These are phyloP conservation scores for Pardosa pseudoannulata DNA, from an alignment of 2,888 invertebrate genomes.

Conservation along the genomic window DNA sequence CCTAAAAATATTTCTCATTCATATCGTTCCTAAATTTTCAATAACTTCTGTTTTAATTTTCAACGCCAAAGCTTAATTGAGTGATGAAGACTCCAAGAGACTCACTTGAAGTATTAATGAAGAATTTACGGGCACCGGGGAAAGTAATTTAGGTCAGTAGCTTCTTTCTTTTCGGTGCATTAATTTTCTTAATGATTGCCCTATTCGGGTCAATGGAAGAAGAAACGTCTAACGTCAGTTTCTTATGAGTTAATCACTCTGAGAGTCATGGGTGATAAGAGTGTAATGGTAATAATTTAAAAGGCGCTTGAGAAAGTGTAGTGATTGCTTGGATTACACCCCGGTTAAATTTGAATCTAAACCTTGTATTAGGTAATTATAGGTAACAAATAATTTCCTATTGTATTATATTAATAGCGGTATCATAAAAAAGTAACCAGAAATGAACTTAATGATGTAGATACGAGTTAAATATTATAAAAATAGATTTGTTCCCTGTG, in stretches of 20 bases:
- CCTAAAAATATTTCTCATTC: background rate
- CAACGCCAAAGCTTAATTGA: background rate
- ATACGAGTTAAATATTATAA: too few species aligned
- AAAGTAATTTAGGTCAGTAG: conserved; percentile 7
- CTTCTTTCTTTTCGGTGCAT: background rate
- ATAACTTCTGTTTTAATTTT: background rate
- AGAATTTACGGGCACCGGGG: background rate
- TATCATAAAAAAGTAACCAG: too few species aligned
- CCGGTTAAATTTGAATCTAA: too few species aligned
- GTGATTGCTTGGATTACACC: too few species aligned
- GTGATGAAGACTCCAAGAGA: background rate
- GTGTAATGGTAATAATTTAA: too few species aligned
- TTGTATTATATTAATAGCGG: too few species aligned
- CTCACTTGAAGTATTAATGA: background rate
- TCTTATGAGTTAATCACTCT: background rate
- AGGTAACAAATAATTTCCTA: too few species aligned
- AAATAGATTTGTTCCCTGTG: too few species aligned
- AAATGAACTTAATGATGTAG: too few species aligned
- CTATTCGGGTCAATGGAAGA: background rate
- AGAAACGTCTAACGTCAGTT: background rate
- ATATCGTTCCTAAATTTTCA: background rate
- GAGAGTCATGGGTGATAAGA: too few species aligned
- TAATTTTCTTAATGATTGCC: conserved; percentile 13
- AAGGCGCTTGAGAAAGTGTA: too few species aligned
- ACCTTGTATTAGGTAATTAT: too few species aligned